Evolutionary conservation across 1,140 invertebrate species (phyloP).

Genomic region (Leptestheria dahalacensis): DNA sequence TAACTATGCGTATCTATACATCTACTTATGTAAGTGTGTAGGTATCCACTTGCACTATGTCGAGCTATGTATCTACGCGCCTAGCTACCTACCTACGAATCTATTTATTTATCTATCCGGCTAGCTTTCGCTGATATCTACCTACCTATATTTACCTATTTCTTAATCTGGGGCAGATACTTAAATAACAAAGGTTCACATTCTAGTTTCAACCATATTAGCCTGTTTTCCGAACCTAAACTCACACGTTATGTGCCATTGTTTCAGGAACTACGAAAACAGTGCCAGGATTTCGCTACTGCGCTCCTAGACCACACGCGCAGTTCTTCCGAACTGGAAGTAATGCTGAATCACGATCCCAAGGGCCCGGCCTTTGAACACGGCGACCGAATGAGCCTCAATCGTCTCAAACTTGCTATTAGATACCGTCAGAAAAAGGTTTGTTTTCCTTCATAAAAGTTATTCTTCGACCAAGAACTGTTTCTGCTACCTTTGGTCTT

Average conservation of each 20-base stretch:
- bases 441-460: constrained; percentile 19
- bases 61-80: too few relatives aligned
- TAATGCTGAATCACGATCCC: constrained; percentile 82
- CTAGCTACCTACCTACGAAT: too few relatives aligned
- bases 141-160: too few relatives aligned
- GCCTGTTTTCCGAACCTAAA: background rate
- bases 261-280: constrained; percentile 66
- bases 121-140: too few relatives aligned
- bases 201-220: background rate
- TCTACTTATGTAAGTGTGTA: too few relatives aligned
- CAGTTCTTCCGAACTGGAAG: constrained; percentile 87
- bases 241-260: background rate
- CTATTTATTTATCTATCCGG: too few relatives aligned
- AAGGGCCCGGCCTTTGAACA: constrained; percentile 75
- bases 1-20: too few relatives aligned
- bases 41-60: too few relatives aligned
- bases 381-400: constrained; percentile 84
- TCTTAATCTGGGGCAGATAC: too few relatives aligned
- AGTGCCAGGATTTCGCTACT: constrained; percentile 96
- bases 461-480: background rate
- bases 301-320: constrained; percentile 89
- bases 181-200: too few relatives aligned
- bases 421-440: constrained; percentile 97
- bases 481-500: too few relatives aligned
- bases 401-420: constrained; percentile 88